Evolutionary conservation across 2,797 vertebrate genomes (phyloP), one percentile per base, ranked within the genome.

Genomic region (Clarias laeviceps): DNA sequence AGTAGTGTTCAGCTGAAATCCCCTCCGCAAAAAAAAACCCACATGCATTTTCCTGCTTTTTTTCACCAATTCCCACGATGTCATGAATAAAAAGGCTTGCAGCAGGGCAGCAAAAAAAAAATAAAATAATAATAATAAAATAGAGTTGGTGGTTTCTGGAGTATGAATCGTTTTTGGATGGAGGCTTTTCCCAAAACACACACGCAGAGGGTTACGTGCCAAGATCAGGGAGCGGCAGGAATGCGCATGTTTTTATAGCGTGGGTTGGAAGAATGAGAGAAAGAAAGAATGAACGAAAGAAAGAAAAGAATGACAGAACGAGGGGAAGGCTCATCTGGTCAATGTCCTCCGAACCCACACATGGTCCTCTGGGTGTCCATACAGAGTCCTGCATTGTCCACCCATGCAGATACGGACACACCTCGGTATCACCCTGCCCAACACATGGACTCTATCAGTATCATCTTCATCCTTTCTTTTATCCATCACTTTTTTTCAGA

Each of bases 181-280:
- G 6, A 77, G 80, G 79, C 86, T 85, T 78, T 84, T 90, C 89
- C 82, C 86, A 84, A 87, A 84, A 77, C 73, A 84, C 73, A 84
- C 87, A 88, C 90, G 84, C 27, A 88, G 87, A 89, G 61, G 79
- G 65, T 79, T 82, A 87, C 90, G 87, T 91, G 90, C 92, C 91
- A 88, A 91, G 88, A 86, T 83, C 85, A 40, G 90, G 94, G 93
- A 93, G 93, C 85, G 92, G 90, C 89, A 86, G 74, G 92, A 92
- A 91, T 90, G 85, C 85, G 78, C 86, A 85, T 91, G 85, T 91
- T 92, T 89, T 90, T 82, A 88, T 89, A 88, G 85, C 84, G 85
- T 91, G 88, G 66, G 90, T 90, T 90, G 88, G 50, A 86, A 27
- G 40, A 37, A 77, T 11, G 54, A 85, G 17, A 29, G 29, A 70